These are phyloP conservation scores for Phaonia tiefii DNA, from an alignment of 2,888 invertebrate species.

Conservation along the genomic window DNA sequence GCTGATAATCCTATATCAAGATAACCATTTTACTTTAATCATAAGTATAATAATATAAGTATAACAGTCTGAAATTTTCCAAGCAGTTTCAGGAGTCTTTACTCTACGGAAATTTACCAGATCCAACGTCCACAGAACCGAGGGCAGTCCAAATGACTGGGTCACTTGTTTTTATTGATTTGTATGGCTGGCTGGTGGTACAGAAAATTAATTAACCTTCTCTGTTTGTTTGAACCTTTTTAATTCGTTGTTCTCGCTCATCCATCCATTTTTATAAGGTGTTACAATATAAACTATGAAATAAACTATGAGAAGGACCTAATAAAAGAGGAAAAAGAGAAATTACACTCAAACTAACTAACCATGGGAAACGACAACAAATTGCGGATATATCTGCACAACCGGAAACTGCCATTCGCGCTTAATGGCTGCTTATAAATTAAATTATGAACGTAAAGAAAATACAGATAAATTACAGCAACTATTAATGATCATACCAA, in stretches of 20 bases:
- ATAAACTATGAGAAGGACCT: background rate
- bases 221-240: constrained; percentile 6
- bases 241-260: background rate
- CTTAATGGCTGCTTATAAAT: constrained; percentile 52
- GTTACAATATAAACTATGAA: constrained; percentile 7
- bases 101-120: no score
- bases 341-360: background rate
- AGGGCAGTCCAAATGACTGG: no score
- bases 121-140: no score
- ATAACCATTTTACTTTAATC: no score
- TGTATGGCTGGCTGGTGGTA: constrained; percentile 25
- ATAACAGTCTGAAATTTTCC: no score
- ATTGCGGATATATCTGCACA: background rate
- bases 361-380: constrained; percentile 16
- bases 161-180: background rate
- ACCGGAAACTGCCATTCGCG: constrained; percentile 48
- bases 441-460: constrained; percentile 43
- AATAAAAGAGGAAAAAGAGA: background rate
- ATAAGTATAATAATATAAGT: no score
- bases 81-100: no score
- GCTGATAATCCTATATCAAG: no score
- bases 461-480: constrained; percentile 34
- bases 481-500: constrained; percentile 43
- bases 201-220: constrained; percentile 32
- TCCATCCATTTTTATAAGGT: background rate